Conservation (phyloP, 2,113 vertebrate genomes). For the Xiphophorus hellerii region DNA sequence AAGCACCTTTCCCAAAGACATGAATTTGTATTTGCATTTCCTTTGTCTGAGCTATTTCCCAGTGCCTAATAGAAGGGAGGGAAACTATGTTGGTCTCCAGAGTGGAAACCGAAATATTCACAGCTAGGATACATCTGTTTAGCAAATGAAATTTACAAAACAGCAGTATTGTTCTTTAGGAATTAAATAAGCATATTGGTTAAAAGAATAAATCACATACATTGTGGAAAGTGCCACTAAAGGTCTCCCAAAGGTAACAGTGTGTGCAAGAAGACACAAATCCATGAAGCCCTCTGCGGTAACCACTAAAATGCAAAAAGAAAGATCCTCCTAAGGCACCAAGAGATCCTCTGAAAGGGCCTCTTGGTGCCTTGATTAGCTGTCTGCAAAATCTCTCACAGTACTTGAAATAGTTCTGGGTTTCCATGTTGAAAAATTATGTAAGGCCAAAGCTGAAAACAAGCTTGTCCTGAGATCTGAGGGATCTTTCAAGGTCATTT, state of each 20-base stretch:
- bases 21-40: neutral
- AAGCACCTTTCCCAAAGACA: neutral
- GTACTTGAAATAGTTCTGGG: conserved; percentile 10
- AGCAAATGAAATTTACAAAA: neutral
- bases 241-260: neutral
- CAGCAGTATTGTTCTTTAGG: neutral
- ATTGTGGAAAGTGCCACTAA: neutral
- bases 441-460: conserved; percentile 12
- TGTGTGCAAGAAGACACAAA: conserved; percentile 3
- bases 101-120: neutral
- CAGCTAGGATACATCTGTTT: neutral
- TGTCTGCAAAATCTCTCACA: conserved; percentile 24
- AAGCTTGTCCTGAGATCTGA: conserved; percentile 49
- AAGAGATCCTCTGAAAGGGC: neutral
- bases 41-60: neutral
- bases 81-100: neutral
- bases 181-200: neutral
- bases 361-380: neutral
- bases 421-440: neutral
- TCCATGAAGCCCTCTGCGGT: neutral
- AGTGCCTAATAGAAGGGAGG: neutral
- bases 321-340: neutral
- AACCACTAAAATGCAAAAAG: conserved; percentile 8
- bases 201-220: neutral
- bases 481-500: conserved; percentile 71